Evolutionary conservation across 2,888 invertebrate genomes (phyloP), one percentile per base, ranked within the genome.

Genomic region (Leptarthrus brevirostris): DNA sequence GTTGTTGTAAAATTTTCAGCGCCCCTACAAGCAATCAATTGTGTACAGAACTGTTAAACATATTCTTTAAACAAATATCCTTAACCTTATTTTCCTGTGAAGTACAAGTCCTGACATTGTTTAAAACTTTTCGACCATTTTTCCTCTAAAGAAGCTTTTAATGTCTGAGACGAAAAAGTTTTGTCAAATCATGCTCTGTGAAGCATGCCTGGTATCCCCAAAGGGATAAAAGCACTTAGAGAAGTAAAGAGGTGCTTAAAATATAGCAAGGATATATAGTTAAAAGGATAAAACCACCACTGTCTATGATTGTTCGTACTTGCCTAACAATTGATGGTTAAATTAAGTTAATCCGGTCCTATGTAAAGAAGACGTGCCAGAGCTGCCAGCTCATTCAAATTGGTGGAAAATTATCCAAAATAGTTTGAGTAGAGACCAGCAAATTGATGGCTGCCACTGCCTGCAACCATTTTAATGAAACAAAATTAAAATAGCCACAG

Each of bases 101-200:
- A 61, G 36, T 14, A 40, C 40, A 22, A 40, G 40, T 40, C 36
- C 61, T 61, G 22, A 24, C 36, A 61, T 40, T 20, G 40, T 61
- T 61, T 61, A 61, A 40, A 61, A 61, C 40, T 61, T 40, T 61
- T 22, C 61, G 40, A 36, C 61, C 40, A 61, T 61, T 61, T 47
- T 61, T 61, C 61, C 61, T 61, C 61, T 61, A 61, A 20, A 16
- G 22, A 61, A 61, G 30, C 61, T 61, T 36, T 36, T 61, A 61
- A 61, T 61, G 61, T 22, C 40, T 40, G 40, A 18, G 40, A 40
- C 36, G 40, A 40, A 36, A 40, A 61, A 61, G 61, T 61, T 61
- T 30, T 61, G 61, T 61, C 61, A 61, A 36, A 61, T 40, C 61
- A 61, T 40, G 61, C 61, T 61, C 40, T 61, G 20, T 40, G 61